These are phyloP conservation scores for Crypturellus tataupa DNA, from an alignment of 2,797 vertebrate genomes.

Conservation along the genomic window DNA sequence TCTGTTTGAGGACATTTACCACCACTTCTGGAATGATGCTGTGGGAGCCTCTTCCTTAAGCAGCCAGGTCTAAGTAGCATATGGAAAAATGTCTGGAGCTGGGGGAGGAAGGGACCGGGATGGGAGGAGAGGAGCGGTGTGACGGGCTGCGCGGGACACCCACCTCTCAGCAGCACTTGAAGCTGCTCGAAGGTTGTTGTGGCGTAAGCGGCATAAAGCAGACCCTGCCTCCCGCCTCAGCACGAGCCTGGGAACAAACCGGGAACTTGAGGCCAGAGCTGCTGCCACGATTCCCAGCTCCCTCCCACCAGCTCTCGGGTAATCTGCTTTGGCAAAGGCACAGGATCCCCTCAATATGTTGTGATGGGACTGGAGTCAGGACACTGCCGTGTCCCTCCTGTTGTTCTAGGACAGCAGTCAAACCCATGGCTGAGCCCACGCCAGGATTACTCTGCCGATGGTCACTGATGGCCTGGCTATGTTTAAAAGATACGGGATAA, in stretches of 20 bases:
- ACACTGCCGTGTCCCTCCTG: not conserved
- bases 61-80: not conserved
- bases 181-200: not conserved
- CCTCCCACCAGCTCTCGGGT: not conserved
- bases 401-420: not conserved
- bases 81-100: not conserved
- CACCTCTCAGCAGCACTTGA: not conserved
- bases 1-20: not conserved
- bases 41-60: not conserved
- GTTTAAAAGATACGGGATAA: too few relatives aligned
- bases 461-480: not conserved
- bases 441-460: not conserved
- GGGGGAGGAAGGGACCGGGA: not conserved
- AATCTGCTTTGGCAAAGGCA: not conserved
- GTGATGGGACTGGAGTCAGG: not conserved
- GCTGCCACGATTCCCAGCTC: not conserved
- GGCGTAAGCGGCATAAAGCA: not conserved
- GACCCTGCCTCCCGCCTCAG: not conserved
- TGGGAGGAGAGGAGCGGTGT: not conserved
- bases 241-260: not conserved
- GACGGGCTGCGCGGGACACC: not conserved
- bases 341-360: not conserved
- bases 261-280: not conserved
- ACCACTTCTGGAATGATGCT: not conserved
- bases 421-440: accelerated